phyloP scores from a whole-genome alignment of 1,140 invertebrate species.

The Zaprionus taronus region DNA sequence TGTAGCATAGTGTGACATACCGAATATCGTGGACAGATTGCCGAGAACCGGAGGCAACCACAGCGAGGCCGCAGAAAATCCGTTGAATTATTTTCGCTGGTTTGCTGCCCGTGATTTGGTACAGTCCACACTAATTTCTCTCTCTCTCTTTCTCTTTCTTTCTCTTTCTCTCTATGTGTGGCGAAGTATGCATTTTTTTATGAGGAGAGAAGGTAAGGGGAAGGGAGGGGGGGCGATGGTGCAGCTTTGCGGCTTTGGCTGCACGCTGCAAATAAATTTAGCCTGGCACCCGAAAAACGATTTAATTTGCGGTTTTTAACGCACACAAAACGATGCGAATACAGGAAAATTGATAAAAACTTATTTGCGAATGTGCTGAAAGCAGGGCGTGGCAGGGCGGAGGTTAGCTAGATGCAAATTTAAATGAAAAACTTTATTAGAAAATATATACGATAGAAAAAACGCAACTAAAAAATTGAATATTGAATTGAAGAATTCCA shows the following conservation, averaged over 20 bases:
- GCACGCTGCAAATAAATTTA: constrained; percentile 75
- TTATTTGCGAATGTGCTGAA: constrained; percentile 48
- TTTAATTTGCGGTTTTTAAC: constrained; percentile 78
- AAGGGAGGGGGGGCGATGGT: background rate
- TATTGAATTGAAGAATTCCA: background rate
- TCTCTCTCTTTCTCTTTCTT: background rate
- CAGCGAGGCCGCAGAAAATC: constrained; percentile 61
- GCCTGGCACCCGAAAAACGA: constrained; percentile 60
- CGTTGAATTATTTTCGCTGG: constrained; percentile 72
- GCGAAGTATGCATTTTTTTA: constrained; percentile 21
- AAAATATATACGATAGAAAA: background rate
- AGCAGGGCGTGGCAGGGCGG: background rate
- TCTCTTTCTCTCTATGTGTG: background rate
- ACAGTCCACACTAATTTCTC: constrained; percentile 56
- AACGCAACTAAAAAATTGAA: background rate
- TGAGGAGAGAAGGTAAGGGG: background rate
- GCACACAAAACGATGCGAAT: constrained; percentile 46
- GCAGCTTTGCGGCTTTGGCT: constrained; percentile 41
- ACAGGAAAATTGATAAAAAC: constrained; percentile 69
- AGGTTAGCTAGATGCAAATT: background rate
- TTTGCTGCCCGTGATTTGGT: constrained; percentile 59
- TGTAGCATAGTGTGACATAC: constrained; percentile 48
- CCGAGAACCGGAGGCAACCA: constrained; percentile 24
- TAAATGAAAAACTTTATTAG: constrained; percentile 23
- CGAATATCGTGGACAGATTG: background rate